Percentiles rank a stretch among this genome's conserved stretches.
Conservation (phyloP, 53 echinoderm and acorn worm genomes). For the Paracentrotus lividus region DNA sequence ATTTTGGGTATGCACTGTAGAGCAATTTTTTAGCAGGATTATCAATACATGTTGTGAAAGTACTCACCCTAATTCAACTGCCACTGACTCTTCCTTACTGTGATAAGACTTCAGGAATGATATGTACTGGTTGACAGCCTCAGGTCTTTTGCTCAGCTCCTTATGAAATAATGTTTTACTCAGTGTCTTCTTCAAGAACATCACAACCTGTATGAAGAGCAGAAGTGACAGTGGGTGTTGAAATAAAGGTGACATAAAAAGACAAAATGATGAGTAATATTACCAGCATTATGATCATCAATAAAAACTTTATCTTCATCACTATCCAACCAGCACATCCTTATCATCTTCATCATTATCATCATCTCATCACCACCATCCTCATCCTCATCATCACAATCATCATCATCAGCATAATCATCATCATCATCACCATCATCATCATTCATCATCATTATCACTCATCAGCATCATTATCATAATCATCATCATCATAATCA, state of each 20-base stretch:
- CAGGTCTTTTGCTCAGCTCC: conserved; percentile 83
- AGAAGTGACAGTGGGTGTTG: too few species aligned
- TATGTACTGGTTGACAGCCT: conserved; percentile 91
- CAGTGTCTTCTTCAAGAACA: conserved; percentile 89
- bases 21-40: too few species aligned
- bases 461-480: not conserved
- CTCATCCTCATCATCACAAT: not conserved
- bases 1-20: too few species aligned
- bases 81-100: conserved; percentile 62
- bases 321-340: too few species aligned
- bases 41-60: too few species aligned
- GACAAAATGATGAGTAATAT: not conserved
- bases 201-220: conserved; percentile 77
- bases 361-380: not conserved
- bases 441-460: not conserved
- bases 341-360: too few species aligned
- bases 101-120: conserved; percentile 83
- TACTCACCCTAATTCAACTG: conserved; percentile 65
- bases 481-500: too few species aligned
- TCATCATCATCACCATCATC: not conserved
- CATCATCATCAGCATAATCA: not conserved
- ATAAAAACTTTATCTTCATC: not conserved
- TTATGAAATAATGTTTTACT: conserved; percentile 82
- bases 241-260: too few species aligned
- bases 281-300: conserved; percentile 9